Base-by-base conservation (phyloP, 2,797 vertebrate genomes). In the Decapterus maruadsi region DNA sequence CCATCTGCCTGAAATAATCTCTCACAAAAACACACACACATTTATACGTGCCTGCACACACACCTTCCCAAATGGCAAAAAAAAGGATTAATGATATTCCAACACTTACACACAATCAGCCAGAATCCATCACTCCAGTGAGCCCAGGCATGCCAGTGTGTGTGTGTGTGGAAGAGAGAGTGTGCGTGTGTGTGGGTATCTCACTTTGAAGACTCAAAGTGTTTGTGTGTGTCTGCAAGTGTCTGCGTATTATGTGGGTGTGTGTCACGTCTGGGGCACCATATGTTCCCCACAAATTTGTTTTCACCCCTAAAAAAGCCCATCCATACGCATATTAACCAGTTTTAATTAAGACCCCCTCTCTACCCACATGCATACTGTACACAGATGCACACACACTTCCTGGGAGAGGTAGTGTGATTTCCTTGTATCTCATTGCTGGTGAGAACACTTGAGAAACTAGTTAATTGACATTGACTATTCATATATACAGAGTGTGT, bases 251-350 rank as follows among this genome's bases (percentile, higher is more conserved):
- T 83, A 80, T 19, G 78, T 87, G 84, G n/a, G 86, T 72, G 82
- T 80, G 72, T 89, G 84, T 90, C 85, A 80, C 91, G 93, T 94
- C 90, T 93, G 88, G 89, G 92, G 82, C 86, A 84, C 94, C 95
- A 95, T 95, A 95, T 95, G 94, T 90, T 94, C 81, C 80, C 81
- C 82, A 89, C 87, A 91, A 93, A 92, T 93, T 92, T 93, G 90
- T 93, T 94, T 94, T 90, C 93, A 92, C 90, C 92, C 89, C 87
- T 81, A 79, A 93, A 93, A 93, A 89, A 91, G 76, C 83, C 75
- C 61, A 89, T 89, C 88, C 86, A 83, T 87, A 85, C 84, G 91
- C 91, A 94, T 93, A 93, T 94, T 91, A 92, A 93, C 89, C 86
- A 89, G 88, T 78, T 93, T 93, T 93, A 94, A 95, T 94, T 90